Percentiles rank a stretch among this genome's conserved stretches.
These are phyloP conservation scores for Phrynocephalus guinanensis DNA, from an alignment of 2,797 vertebrate species.

Conservation along the genomic window DNA sequence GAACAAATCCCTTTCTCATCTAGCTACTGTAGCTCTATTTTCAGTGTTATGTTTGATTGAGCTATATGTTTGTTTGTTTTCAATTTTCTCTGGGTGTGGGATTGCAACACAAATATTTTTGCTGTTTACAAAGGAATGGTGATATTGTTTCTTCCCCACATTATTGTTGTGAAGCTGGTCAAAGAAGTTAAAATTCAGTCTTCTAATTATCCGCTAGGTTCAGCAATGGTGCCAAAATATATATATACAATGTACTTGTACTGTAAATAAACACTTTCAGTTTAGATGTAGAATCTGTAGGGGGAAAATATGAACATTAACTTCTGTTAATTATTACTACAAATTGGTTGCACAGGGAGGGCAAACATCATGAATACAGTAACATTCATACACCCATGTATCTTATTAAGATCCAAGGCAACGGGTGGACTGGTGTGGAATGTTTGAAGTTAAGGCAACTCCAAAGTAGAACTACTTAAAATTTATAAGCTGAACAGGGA, in stretches of 20 bases:
- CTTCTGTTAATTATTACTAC: slow-evolving; percentile 9
- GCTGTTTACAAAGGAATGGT: slow-evolving; percentile 58
- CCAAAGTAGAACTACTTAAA: slow-evolving; percentile 9
- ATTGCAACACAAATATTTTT: slow-evolving; percentile 45
- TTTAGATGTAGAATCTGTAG: slow-evolving; percentile 27
- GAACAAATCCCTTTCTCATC: slow-evolving; percentile 34
- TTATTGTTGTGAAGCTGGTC: slow-evolving; percentile 26
- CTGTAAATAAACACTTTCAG: background rate
- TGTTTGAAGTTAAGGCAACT: background rate
- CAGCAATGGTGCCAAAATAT: slow-evolving; percentile 43
- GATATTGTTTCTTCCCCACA: slow-evolving; percentile 47
- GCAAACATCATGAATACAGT: too few species aligned
- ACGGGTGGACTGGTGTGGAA: background rate
- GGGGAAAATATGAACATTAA: slow-evolving; percentile 43
- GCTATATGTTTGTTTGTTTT: slow-evolving; percentile 29
- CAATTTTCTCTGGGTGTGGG: slow-evolving; percentile 50
- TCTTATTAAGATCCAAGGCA: background rate
- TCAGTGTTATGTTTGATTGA: slow-evolving; percentile 45
- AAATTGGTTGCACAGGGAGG: background rate
- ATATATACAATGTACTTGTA: slow-evolving; percentile 17
- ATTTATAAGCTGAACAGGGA: background rate
- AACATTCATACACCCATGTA: background rate
- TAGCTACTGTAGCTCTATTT: slow-evolving; percentile 1
- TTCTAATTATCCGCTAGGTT: slow-evolving; percentile 68
- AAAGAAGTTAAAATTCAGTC: slow-evolving; percentile 50